These are phyloP conservation scores for Acanthis flammea DNA, from an alignment of 2,797 vertebrate species.

Conservation along the genomic window DNA sequence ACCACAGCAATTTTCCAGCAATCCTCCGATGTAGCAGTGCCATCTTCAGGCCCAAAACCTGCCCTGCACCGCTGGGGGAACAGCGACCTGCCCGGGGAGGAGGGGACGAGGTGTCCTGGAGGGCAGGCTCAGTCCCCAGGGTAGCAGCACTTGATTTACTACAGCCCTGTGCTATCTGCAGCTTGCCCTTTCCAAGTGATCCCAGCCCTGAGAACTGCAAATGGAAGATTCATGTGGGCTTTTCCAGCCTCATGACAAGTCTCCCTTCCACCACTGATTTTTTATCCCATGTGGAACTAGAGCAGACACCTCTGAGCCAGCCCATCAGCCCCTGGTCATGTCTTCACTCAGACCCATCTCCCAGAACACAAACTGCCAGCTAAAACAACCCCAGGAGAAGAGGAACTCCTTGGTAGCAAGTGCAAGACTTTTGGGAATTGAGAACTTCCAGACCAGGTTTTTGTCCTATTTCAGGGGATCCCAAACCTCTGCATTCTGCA, in stretches of 20 bases:
- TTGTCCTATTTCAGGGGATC: not conserved
- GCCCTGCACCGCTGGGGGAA: not conserved
- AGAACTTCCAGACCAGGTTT: not conserved
- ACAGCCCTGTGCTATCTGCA: not conserved
- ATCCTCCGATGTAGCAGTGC: not conserved
- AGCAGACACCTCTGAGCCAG: rapidly evolving
- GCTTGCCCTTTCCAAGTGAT: not conserved
- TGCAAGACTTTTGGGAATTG: not conserved
- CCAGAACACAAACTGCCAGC: not conserved
- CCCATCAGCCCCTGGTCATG: not conserved
- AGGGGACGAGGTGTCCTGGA: rapidly evolving
- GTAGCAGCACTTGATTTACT: rapidly evolving
- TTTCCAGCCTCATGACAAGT: not conserved
- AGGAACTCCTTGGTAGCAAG: not conserved
- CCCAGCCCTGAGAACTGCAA: not conserved
- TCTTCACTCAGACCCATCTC: not conserved
- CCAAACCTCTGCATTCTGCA: not conserved
- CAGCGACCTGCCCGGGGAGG: not conserved
- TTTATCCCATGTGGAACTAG: not conserved
- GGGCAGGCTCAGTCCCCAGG: not conserved
- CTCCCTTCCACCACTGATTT: rapidly evolving
- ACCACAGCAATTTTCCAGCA: rapidly evolving
- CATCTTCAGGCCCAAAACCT: conserved; percentile 13
- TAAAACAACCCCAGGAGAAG: not conserved
- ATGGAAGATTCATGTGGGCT: rapidly evolving